A percentile compares a stretch with the other conserved stretches of the same genome.
Conservation (phyloP, 2,888 invertebrate genomes). For the Peribatodes rhomboidaria region DNA sequence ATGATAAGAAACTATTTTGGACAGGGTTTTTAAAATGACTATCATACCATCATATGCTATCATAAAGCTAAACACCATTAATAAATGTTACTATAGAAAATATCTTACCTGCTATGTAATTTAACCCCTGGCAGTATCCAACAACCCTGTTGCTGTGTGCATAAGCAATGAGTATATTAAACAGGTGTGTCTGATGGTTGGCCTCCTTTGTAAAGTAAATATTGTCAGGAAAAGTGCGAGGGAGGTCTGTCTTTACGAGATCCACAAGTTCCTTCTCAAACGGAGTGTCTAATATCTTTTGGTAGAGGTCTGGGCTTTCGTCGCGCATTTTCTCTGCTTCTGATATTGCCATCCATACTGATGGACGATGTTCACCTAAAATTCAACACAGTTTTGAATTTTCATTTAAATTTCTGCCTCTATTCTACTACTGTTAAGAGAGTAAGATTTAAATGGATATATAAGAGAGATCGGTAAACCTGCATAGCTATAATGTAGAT, state of each 20-base stretch:
- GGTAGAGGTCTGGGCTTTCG: conserved; percentile 89
- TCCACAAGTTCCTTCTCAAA: conserved; percentile 92
- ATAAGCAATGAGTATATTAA: conserved; percentile 94
- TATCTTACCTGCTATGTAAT: conserved; percentile 93
- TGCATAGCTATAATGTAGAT: not conserved
- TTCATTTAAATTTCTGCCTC: not conserved
- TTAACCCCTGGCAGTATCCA: conserved; percentile 98
- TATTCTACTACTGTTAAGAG: not conserved
- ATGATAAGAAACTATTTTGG: too few relatives aligned
- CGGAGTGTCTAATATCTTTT: conserved; percentile 89
- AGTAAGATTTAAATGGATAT: not conserved
- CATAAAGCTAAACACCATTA: too few relatives aligned
- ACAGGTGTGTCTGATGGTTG: conserved; percentile 91
- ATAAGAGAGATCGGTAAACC: not conserved
- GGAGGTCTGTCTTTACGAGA: conserved; percentile 95
- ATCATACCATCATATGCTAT: too few relatives aligned
- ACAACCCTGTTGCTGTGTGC: conserved; percentile 95
- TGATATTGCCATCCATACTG: conserved; percentile 95
- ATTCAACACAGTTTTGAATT: conserved; percentile 25
- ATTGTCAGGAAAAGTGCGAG: conserved; percentile 98
- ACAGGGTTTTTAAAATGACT: too few relatives aligned
- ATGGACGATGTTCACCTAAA: conserved; percentile 86
- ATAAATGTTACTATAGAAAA: not conserved
- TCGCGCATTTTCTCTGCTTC: conserved; percentile 91
- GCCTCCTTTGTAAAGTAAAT: conserved; percentile 94